phyloP scores from a whole-genome alignment of 2,797 vertebrate genomes.

The Loris lydekkerianus region DNA sequence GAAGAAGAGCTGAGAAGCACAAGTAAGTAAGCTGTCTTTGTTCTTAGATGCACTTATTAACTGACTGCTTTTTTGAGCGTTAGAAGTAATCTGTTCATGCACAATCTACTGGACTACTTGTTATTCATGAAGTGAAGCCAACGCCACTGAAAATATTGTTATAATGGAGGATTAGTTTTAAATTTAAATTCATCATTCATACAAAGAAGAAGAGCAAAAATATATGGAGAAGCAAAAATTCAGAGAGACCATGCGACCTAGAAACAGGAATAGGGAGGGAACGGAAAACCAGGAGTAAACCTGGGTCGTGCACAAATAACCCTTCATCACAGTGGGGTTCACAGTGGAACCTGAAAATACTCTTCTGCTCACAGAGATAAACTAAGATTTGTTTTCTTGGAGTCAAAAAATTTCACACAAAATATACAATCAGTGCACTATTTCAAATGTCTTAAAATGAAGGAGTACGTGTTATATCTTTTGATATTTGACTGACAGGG shows the following conservation, averaged over 20 bases:
- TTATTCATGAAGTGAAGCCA: neutral
- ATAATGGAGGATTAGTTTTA: slow-evolving; percentile 19
- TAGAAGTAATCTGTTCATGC: slow-evolving; percentile 10
- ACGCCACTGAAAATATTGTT: slow-evolving; percentile 7
- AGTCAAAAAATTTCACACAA: slow-evolving; percentile 1
- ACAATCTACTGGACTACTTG: neutral
- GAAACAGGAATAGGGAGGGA: neutral
- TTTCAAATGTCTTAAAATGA: slow-evolving; percentile 14
- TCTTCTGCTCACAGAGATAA: neutral
- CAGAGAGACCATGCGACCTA: neutral
- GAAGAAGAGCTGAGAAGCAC: neutral
- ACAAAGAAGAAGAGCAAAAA: neutral
- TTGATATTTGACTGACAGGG: neutral
- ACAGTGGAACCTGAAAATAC: neutral
- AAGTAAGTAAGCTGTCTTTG: slow-evolving; percentile 15
- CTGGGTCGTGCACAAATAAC: fast-evolving
- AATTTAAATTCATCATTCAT: neutral
- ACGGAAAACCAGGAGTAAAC: neutral
- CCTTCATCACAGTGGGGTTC: neutral
- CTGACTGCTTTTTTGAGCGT: neutral
- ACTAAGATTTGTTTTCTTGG: neutral
- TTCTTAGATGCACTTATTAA: neutral
- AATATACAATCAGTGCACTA: neutral
- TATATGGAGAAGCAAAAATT: neutral
- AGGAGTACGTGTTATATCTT: neutral